Evolutionary conservation across 2,113 vertebrate genomes (phyloP), one percentile per base, ranked within the genome.

Genomic region (Podilymbus podiceps): DNA sequence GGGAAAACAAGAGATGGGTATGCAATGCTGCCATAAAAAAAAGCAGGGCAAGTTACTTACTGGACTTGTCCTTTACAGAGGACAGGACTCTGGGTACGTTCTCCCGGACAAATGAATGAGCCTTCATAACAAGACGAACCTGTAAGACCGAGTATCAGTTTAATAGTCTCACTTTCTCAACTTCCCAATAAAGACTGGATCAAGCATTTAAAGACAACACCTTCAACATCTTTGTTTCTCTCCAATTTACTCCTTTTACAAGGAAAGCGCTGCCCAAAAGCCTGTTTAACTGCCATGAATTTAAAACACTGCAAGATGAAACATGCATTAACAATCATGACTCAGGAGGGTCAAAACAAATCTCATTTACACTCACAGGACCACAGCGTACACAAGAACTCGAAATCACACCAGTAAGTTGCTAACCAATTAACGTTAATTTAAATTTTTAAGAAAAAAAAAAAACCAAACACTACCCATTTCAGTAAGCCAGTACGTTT

Each of bases 121-220:
- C 97, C 97, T 99, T 99, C 99, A 99, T 99, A 85, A 99, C 91
- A 13, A 99, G 96, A 38, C 99, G 99, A 63, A 99, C 98, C 99
- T 99, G 97, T 13, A 80, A 84, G 31, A 49, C 50, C 58, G n/a
- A 47, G 12, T 15, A 40, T 25, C 69, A 69, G 8, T 55, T 88
- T 25, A 94, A 75, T 46, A 22, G 31, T 63, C n/a, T 40, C 33
- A 19, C 31, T 88, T 88, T 33, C 52, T 8, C 38, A 82, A 1
- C 64, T 40, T 86, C 18, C 24, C 42, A 89, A 46, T 17, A 40
- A 79, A 46, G 63, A 69, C 19, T 16, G 17, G 4, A 30, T n/a
- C n/a, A 58, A 88, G 56, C 30, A 49, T 46, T 69, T 73, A 46
- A 62, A 35, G 82, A 35, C 21, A 82, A 60, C 23, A 44, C 35